Conservation (phyloP, 2,113 vertebrate species). For the Toxotes chatareus region DNA sequence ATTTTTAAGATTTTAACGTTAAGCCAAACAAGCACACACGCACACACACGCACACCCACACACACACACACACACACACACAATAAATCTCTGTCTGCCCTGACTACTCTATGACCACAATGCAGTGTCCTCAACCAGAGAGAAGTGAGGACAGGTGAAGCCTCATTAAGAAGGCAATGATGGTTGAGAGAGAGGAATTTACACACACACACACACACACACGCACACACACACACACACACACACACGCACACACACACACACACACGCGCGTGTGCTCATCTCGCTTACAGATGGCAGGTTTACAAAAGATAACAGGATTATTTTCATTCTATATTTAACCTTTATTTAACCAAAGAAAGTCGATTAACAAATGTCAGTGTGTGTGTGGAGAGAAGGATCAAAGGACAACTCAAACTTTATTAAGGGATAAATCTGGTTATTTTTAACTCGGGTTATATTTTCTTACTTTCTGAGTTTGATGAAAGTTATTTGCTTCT, state of each 20-base stretch:
- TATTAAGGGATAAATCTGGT: background rate
- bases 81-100: no score
- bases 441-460: background rate
- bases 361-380: background rate
- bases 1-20: no score
- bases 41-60: background rate
- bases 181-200: background rate
- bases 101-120: constrained; percentile 14
- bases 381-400: background rate
- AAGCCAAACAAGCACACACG: background rate
- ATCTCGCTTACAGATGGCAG: background rate
- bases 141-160: constrained; percentile 5
- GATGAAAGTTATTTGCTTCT: background rate
- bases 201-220: background rate
- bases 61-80: background rate
- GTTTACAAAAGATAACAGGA: background rate
- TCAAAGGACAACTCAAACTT: background rate
- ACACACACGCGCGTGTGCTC: background rate
- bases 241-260: constrained; percentile 13
- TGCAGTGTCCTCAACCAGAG: background rate
- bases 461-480: no score
- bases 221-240: background rate
- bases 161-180: constrained; percentile 32
- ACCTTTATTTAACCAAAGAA: background rate
- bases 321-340: background rate